Evolutionary conservation across 2,797 vertebrate genomes (phyloP), one percentile per base, ranked within the genome.

Genomic region (Spinus olivaceus): DNA sequence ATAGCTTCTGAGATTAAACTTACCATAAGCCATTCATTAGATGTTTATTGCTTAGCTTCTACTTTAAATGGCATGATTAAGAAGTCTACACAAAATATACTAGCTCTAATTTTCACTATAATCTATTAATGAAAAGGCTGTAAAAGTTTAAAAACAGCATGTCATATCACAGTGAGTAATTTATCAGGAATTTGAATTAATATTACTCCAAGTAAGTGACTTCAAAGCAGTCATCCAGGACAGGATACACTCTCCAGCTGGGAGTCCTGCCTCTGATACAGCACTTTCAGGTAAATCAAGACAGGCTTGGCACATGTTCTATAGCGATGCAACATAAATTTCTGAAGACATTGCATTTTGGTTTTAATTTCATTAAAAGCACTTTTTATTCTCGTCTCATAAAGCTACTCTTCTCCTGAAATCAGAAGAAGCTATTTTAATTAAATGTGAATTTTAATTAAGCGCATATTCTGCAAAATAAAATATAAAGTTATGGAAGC

Each of bases 1-100:
- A 59, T 41, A 97, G 95, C 86, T 97, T 97, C 87, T 92, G 91
- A 96, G 83, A 97, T 96, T 92, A 97, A 97, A 97, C 41, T 90
- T 95, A 94, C 77, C 60, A 67, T 96, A 96, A 96, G 57, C 82
- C 96, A 96, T 94, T 97, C 91, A 95, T 94, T 95, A 95, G 88
- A 90, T 96, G 88, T 94, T 97, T 97, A 97, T 95, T 95, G 95
- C 85, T 94, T 54, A 84, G 82, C 81, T 97, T 96, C 91, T 91
- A 91, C 66, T 94, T 95, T 90, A 94, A 96, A 95, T 53, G 74
- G 86, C 74, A 47, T 37, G 85, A 96, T 92, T 96, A 96, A 92
- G 86, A 97, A 96, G 83, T n/a, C 88, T 90, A 94, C 51, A 81
- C 57, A 92, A 94, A 97, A 97, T 95, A 95, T 83, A 95, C 74